Conservation (phyloP, 2,113 vertebrate species). For the Conger conger region DNA sequence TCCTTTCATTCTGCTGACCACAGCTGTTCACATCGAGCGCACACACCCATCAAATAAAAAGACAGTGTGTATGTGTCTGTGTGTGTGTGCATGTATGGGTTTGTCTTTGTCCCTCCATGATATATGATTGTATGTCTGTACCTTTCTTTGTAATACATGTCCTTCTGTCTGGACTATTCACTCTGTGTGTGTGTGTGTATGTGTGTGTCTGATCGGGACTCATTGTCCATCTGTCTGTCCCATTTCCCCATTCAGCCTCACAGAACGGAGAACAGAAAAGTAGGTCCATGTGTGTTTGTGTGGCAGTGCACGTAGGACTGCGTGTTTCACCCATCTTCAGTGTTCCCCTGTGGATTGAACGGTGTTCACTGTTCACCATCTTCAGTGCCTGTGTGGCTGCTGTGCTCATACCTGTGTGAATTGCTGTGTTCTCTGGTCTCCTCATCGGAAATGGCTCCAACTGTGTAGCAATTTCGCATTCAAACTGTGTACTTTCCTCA, state of each 20-base stretch:
- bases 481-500: neutral
- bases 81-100: slow-evolving; percentile 26
- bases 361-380: neutral
- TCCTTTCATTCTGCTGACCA: too few species aligned
- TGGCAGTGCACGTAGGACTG: slow-evolving; percentile 29
- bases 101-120: neutral
- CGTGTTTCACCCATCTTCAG: slow-evolving; percentile 24
- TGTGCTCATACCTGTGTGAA: neutral
- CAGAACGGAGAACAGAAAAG: slow-evolving; percentile 70
- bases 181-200: neutral
- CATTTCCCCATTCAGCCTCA: slow-evolving; percentile 64
- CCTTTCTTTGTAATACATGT: slow-evolving; percentile 32
- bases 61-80: neutral
- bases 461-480: neutral
- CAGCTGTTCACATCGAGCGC: too few species aligned
- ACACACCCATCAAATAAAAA: too few species aligned
- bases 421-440: neutral
- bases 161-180: slow-evolving; percentile 48
- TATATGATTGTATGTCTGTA: neutral
- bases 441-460: neutral
- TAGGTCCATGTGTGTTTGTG: slow-evolving; percentile 59
- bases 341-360: too few species aligned
- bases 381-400: neutral
- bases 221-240: slow-evolving; percentile 63
- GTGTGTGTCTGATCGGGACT: slow-evolving; percentile 46